Base-by-base conservation (phyloP, 2,888 invertebrate species). In the Onchidella celtica region DNA sequence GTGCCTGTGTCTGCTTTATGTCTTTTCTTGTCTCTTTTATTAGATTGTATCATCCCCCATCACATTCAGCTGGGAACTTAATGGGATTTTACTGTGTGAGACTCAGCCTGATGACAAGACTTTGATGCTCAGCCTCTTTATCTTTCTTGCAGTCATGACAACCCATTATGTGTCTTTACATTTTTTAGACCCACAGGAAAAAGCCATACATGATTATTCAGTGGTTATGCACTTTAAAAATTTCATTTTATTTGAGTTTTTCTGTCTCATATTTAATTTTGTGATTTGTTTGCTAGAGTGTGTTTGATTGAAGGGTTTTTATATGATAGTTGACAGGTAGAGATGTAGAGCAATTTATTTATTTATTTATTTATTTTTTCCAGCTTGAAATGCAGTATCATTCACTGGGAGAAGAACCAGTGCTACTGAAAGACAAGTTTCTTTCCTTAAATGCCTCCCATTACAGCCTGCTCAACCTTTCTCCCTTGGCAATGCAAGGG, bases 311-410 rank as follows among this genome's bases (percentile, higher is more conserved):
- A n/a, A n/a, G n/a, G n/a, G n/a, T n/a, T n/a, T n/a, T n/a, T n/a
- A n/a, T n/a, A n/a, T n/a, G n/a, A n/a, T n/a, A n/a, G n/a, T n/a
- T n/a, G n/a, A n/a, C n/a, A n/a, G n/a, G n/a, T n/a, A n/a, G n/a
- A n/a, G n/a, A n/a, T n/a, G n/a, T n/a, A n/a, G n/a, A n/a, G n/a
- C n/a, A n/a, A n/a, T n/a, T n/a, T n/a, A n/a, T n/a, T n/a, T n/a
- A n/a, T n/a, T n/a, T n/a, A n/a, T n/a, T 69, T 69, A 3, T 24
- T 32, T 83, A 55, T 82, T 47, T 61, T 40, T 88, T 88, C 59
- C 87, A 91, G 91, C 85, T 86, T 55, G 89, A 90, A 81, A 77
- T 91, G 66, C 83, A 87, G 59, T 86, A 85, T 77, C 89, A 88
- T 75, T 85, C 88, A 6, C 79, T 87, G 0, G 88, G 88, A 11